Percentiles rank a stretch among this genome's conserved stretches.
phyloP scores from a whole-genome alignment of 2,797 vertebrate species.

The Pipistrellus kuhlii region DNA sequence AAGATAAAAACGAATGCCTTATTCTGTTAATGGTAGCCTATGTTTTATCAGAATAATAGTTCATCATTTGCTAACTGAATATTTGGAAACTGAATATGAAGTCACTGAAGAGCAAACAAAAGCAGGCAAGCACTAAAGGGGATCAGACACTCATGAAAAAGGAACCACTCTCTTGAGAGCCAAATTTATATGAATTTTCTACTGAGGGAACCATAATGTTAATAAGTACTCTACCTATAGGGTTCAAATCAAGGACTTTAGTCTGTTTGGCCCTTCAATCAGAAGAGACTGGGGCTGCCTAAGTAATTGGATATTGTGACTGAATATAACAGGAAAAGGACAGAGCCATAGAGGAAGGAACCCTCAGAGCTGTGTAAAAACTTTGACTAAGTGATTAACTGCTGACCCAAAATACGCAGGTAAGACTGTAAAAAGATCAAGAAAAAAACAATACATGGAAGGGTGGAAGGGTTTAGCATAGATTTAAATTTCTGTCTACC shows the following conservation, averaged over 20 bases:
- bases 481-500: too few species aligned
- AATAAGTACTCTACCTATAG: rapidly evolving
- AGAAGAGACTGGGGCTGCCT: neutral
- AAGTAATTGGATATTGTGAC: neutral
- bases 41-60: too few species aligned
- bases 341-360: neutral
- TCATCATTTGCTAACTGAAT: too few species aligned
- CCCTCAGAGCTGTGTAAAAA: neutral
- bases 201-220: neutral
- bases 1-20: too few species aligned
- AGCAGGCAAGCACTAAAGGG: neutral
- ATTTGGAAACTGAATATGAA: too few species aligned
- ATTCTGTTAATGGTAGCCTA: too few species aligned
- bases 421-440: neutral
- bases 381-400: neutral
- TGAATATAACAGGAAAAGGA: neutral
- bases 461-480: neutral
- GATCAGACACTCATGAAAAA: neutral
- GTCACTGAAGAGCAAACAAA: neutral
- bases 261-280: neutral
- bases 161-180: neutral
- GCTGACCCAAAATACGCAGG: neutral
- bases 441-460: neutral
- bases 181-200: neutral
- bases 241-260: neutral